Conservation (phyloP, 1,140 invertebrate genomes). For the Eupristina koningsbergeri region DNA sequence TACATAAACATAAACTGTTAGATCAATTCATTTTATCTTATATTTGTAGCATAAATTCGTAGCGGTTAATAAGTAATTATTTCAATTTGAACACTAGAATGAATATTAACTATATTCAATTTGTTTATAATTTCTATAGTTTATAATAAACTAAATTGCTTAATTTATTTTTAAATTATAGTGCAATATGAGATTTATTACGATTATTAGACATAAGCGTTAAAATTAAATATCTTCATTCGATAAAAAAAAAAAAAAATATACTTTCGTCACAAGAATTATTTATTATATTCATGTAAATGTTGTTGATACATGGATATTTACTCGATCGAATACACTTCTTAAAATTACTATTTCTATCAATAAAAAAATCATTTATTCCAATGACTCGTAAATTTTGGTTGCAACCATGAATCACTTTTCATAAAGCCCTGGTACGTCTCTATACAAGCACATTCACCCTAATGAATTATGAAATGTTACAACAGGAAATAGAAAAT, state of each 20-base stretch:
- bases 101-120: too few species aligned
- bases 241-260: neutral
- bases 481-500: conserved; percentile 34
- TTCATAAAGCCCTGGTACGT: neutral
- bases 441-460: neutral
- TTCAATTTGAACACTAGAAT: too few species aligned
- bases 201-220: neutral
- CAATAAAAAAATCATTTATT: conserved; percentile 37
- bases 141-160: too few species aligned
- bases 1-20: neutral
- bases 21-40: neutral
- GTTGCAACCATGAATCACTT: neutral
- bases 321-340: neutral
- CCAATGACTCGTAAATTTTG: conserved; percentile 4
- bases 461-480: conserved; percentile 32
- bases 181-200: neutral
- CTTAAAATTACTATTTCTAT: conserved; percentile 31
- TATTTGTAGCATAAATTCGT: neutral
- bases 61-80: too few species aligned
- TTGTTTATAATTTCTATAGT: too few species aligned
- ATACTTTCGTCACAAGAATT: neutral
- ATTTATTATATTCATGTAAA: neutral
- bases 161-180: too few species aligned
- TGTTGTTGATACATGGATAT: neutral
- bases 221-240: neutral